These are phyloP conservation scores for Tetramorium alpestre DNA, from an alignment of 1,140 invertebrate species.

Conservation along the genomic window DNA sequence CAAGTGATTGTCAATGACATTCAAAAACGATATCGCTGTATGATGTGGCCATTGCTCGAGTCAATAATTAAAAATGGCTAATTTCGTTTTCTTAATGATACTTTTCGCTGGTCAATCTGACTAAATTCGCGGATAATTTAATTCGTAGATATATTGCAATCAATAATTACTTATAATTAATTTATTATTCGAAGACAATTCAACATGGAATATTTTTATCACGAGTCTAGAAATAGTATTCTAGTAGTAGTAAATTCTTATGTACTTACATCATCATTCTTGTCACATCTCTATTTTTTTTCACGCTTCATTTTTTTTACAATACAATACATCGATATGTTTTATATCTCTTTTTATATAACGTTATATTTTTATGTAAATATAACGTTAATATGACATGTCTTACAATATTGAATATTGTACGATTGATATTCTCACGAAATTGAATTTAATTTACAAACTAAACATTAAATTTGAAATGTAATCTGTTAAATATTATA, in stretches of 20 bases:
- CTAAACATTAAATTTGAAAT: not conserved
- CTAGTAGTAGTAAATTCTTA: no score
- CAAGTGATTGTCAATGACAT: not conserved
- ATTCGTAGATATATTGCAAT: not conserved
- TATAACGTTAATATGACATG: not conserved
- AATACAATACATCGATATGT: not conserved
- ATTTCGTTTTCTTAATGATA: not conserved
- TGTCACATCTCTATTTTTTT: not conserved
- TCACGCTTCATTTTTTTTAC: not conserved
- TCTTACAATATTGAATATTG: not conserved
- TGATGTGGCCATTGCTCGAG: not conserved
- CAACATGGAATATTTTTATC: not conserved
- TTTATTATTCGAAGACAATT: not conserved
- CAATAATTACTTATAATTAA: not conserved
- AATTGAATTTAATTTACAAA: slow-evolving; percentile 1
- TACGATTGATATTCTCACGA: not conserved
- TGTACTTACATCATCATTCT: not conserved
- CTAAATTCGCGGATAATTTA: not conserved
- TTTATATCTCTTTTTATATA: not conserved
- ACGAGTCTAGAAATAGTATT: not conserved
- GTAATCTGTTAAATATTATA: not conserved
- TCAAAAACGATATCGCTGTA: not conserved
- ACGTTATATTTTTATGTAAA: not conserved
- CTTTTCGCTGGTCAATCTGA: not conserved
- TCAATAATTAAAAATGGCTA: not conserved